Conservation (phyloP, 2,113 vertebrate species). For the Polypterus bichir region DNA sequence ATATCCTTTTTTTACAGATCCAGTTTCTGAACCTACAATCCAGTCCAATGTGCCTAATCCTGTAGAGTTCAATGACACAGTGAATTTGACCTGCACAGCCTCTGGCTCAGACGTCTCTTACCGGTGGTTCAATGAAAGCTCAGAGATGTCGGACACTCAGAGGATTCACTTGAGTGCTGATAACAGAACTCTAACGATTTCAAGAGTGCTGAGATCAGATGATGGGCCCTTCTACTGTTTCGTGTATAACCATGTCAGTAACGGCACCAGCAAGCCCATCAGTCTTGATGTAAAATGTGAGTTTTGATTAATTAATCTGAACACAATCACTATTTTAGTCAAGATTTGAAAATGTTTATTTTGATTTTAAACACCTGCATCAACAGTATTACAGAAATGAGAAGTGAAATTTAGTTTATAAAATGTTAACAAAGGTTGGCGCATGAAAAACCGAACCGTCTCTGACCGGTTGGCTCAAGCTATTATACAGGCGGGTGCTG, state of each 20-base stretch:
- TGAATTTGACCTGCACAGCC: conserved; percentile 2
- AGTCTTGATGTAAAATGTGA: background rate
- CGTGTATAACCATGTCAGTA: background rate
- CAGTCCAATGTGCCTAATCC: background rate
- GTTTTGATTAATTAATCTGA: background rate
- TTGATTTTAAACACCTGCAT: no score
- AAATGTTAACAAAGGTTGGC: no score
- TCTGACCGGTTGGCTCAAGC: no score
- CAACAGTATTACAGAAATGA: no score
- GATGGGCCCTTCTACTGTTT: no score
- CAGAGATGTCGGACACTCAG: background rate
- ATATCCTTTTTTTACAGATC: background rate
- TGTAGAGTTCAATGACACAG: conserved; percentile 8
- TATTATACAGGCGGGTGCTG: no score
- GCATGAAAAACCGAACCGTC: no score
- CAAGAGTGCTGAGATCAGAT: no score
- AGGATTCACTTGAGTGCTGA: conserved; percentile 1
- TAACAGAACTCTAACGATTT: background rate
- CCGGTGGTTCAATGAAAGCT: background rate
- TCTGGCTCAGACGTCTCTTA: background rate
- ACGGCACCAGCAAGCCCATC: background rate
- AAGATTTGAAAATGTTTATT: no score
- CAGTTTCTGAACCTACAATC: background rate
- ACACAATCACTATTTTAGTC: no score
- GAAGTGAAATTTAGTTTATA: no score